Percentiles rank a stretch among this genome's conserved stretches.
These are phyloP conservation scores for Heterodera filipjevi DNA, from an alignment of 2,888 invertebrate species.

Conservation along the genomic window DNA sequence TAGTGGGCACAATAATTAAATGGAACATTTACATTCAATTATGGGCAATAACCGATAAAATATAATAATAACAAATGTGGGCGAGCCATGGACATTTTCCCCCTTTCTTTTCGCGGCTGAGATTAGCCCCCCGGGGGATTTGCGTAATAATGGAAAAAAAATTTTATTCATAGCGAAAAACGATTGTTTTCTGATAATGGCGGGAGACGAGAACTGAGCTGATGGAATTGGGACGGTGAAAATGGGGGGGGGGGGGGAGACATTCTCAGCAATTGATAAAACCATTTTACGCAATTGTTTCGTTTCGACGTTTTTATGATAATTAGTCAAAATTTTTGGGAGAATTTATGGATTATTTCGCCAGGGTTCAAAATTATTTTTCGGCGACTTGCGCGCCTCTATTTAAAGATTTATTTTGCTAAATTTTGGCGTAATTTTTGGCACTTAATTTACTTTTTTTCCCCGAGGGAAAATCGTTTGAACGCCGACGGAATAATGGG, in stretches of 20 bases:
- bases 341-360: no score
- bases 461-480: neutral
- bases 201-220: neutral
- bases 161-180: neutral
- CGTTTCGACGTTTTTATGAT: no score
- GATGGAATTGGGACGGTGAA: neutral
- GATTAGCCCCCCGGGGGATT: constrained; percentile 4
- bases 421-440: neutral
- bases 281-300: neutral
- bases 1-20: no score
- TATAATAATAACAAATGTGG: neutral
- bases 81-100: no score
- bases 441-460: neutral
- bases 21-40: no score
- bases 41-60: neutral
- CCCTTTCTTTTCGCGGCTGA: neutral
- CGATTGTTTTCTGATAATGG: neutral
- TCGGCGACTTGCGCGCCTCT: no score
- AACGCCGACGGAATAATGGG: neutral
- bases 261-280: neutral
- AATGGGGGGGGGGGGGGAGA: neutral
- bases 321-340: no score
- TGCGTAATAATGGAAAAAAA: neutral
- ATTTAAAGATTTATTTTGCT: neutral
- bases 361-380: no score